Base-by-base conservation (phyloP, 1,140 invertebrate species). In the Pararge aegeria region DNA sequence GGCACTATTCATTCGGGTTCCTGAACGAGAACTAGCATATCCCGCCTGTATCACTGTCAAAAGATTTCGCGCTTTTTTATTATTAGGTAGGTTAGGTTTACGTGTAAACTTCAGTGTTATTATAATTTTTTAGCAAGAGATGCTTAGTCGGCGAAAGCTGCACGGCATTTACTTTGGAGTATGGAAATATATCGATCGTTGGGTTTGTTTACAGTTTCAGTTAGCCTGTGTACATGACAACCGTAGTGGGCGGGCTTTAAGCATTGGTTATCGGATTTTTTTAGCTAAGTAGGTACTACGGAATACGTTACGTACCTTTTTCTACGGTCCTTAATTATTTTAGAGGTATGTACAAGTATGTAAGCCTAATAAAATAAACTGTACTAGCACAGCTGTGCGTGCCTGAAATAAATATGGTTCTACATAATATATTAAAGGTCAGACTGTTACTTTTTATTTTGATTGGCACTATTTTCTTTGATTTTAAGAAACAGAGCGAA, bases 171-270 rank as follows among this genome's bases (percentile, higher is more conserved):
- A 82, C 66, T 73, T 63, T 61, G 24, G 62, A 64, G 63, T 72
- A 70, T 67, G 66, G 64, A 66, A 73, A 70, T 68, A 73, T 87
- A 89, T 89, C 86, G 86, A 89, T 89, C 83, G 75, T 1, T 44
- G 29, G 70, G 55, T 87, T 83, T 89, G 86, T 89, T 89, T 89
- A 89, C 86, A 80, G 80, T 86, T 89, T 87, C 50, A 65, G 76
- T 79, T 54, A 68, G 62, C 66, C 85, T 87, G 86, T 89, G 71
- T 80, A 86, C 86, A 89, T 89, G 86, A 86, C 84, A 89, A 89
- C 86, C 83, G 75, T 78, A 61, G 76, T 73, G 67, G 76, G 70
- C 72, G 77, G 78, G 79, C 64, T 71, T 27, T 12, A 68, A 70
- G 66, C 21, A 40, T 12, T 42, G 48, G 40, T 24, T 68, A 59